Conservation (phyloP, 2,797 vertebrate species). For the Sarcoramphus papa region DNA sequence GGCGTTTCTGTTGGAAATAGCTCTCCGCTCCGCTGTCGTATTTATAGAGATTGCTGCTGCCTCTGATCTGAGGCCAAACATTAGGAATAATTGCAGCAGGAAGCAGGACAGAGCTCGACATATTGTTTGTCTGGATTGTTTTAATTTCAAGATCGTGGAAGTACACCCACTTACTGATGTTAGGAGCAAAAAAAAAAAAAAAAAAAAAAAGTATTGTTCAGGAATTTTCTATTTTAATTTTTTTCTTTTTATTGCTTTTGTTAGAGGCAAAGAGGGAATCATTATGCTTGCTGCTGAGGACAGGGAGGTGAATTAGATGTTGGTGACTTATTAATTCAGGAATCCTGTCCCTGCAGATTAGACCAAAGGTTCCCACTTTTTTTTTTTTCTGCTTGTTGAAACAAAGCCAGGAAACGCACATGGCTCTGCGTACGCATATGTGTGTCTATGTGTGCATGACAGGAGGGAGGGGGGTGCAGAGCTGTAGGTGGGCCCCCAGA, state of each 20-base stretch:
- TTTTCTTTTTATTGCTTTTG: constrained; percentile 7
- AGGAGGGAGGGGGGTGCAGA: neutral
- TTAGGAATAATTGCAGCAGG: constrained; percentile 34
- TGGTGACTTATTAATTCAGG: constrained; percentile 38
- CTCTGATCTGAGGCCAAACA: constrained; percentile 58
- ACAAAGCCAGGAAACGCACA: neutral
- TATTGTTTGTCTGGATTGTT: constrained; percentile 37
- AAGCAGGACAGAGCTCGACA: neutral
- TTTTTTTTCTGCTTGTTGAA: neutral
- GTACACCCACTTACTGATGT: neutral
- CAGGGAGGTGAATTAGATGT: constrained; percentile 23
- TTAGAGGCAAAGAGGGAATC: constrained; percentile 14
- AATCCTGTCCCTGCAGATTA: constrained; percentile 17
- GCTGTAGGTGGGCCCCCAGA: neutral
- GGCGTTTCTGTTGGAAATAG: constrained; percentile 46
- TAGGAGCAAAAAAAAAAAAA: neutral
- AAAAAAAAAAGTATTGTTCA: neutral
- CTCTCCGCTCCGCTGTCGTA: neutral
- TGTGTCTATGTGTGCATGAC: neutral
- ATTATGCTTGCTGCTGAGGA: neutral
- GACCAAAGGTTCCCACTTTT: neutral
- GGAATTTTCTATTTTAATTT: neutral
- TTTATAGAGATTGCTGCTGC: constrained; percentile 33
- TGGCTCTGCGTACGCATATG: neutral
- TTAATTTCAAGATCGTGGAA: neutral